These are phyloP conservation scores for Danionella dracula DNA, from an alignment of 2,797 vertebrate species.

Conservation along the genomic window DNA sequence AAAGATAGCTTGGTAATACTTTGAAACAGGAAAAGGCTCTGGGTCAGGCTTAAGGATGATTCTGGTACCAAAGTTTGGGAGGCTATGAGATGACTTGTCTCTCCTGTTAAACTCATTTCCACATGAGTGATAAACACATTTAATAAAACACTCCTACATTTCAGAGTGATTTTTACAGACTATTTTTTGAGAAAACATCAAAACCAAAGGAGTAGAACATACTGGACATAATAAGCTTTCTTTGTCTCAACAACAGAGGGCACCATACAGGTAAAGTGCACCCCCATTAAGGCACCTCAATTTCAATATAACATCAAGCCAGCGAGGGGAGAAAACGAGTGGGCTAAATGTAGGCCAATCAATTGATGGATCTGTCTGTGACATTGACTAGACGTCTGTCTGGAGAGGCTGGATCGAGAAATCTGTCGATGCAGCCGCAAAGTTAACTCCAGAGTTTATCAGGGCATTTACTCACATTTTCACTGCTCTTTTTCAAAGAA, in stretches of 20 bases:
- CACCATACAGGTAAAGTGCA: constrained; percentile 3
- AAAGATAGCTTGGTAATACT: constrained; percentile 59
- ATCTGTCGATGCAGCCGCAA: neutral
- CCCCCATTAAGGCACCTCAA: neutral
- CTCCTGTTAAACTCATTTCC: constrained; percentile 59
- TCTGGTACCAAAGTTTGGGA: constrained; percentile 63
- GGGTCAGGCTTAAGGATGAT: constrained; percentile 67
- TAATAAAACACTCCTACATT: too few species aligned
- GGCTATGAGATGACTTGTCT: constrained; percentile 62
- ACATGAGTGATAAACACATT: too few species aligned
- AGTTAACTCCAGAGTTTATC: neutral
- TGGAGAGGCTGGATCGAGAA: neutral
- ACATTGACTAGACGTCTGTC: constrained; percentile 3
- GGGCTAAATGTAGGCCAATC: constrained; percentile 16
- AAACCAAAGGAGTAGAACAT: too few species aligned
- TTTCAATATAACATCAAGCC: constrained; percentile 12
- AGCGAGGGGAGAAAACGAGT: neutral
- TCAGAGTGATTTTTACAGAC: too few species aligned
- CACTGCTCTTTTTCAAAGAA: neutral
- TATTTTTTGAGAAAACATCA: too few species aligned
- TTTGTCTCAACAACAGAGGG: constrained; percentile 11
- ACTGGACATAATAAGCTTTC: too few species aligned
- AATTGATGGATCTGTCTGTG: constrained; percentile 16
- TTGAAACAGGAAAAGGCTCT: constrained; percentile 65
- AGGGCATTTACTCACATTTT: neutral